Evolutionary conservation across 2,113 vertebrate species (phyloP).

Genomic region (Hyla sarda): DNA sequence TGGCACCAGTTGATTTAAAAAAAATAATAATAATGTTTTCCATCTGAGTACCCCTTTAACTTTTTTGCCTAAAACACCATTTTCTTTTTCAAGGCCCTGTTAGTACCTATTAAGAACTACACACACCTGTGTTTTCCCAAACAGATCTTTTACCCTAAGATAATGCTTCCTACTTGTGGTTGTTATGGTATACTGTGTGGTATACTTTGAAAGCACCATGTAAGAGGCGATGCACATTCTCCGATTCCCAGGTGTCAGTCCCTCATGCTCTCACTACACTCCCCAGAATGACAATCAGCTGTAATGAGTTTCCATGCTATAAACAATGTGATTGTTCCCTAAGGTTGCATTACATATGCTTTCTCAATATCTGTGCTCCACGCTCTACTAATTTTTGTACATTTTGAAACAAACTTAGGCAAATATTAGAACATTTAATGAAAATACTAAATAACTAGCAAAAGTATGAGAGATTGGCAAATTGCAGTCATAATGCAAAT

Average conservation of each 20-base stretch:
- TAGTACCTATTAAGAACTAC: background rate
- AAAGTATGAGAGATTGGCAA: background rate
- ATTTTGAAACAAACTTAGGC: background rate
- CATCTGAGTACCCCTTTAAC: too few relatives aligned
- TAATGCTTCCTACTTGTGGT: background rate
- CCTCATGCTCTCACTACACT: constrained; percentile 11
- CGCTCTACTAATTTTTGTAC: constrained; percentile 32
- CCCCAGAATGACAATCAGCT: constrained; percentile 29
- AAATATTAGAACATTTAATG: constrained; percentile 14
- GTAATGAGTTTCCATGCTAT: constrained; percentile 38
- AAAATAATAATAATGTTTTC: too few relatives aligned
- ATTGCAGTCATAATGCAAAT: background rate
- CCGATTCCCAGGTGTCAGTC: constrained; percentile 25
- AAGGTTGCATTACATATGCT: constrained; percentile 18
- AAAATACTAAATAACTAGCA: background rate
- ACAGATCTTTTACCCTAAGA: background rate
- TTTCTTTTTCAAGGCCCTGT: background rate
- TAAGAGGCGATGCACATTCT: constrained; percentile 14
- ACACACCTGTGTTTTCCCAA: background rate
- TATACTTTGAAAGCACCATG: constrained; percentile 1
- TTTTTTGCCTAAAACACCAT: background rate
- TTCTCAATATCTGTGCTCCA: constrained; percentile 38
- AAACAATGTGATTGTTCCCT: constrained; percentile 26
- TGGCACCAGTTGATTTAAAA: too few relatives aligned
- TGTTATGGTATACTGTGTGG: constrained; percentile 1